phyloP scores from a whole-genome alignment of 1,140 invertebrate species.

The Tetramorium simillimum region DNA sequence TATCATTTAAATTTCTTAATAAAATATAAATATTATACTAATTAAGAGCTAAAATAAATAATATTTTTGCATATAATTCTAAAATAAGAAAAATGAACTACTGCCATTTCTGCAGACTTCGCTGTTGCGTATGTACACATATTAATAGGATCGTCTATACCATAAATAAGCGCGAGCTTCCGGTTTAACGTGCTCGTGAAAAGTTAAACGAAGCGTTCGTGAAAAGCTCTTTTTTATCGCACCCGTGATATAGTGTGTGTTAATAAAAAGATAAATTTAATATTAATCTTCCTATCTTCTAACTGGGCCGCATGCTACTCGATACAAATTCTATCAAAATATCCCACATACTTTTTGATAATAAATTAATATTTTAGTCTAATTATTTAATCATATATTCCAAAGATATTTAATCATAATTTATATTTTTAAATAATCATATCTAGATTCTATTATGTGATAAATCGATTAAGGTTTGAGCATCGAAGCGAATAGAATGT shows the following conservation, averaged over 20 bases:
- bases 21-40: not conserved
- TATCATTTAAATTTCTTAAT: not conserved
- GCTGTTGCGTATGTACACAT: conserved; percentile 27
- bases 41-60: not conserved
- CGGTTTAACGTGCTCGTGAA: conserved; percentile 53
- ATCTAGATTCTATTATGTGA: not conserved
- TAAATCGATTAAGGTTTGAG: not conserved
- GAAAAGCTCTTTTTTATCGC: conserved; percentile 40
- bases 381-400: not conserved
- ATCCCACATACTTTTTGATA: not conserved
- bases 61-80: not conserved
- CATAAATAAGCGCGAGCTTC: conserved; percentile 54
- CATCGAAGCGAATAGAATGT: not conserved
- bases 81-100: conserved; percentile 40
- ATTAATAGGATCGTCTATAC: conserved; percentile 50
- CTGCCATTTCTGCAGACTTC: conserved; percentile 42
- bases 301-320: not conserved
- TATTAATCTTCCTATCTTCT: conserved; percentile 17
- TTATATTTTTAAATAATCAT: not conserved
- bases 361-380: not conserved
- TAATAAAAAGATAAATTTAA: conserved; percentile 19
- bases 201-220: conserved; percentile 52
- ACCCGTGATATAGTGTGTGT: not conserved
- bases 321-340: not conserved
- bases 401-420: not conserved